Conservation (phyloP, 2,113 vertebrate species). For the Recurvirostra avosetta region DNA sequence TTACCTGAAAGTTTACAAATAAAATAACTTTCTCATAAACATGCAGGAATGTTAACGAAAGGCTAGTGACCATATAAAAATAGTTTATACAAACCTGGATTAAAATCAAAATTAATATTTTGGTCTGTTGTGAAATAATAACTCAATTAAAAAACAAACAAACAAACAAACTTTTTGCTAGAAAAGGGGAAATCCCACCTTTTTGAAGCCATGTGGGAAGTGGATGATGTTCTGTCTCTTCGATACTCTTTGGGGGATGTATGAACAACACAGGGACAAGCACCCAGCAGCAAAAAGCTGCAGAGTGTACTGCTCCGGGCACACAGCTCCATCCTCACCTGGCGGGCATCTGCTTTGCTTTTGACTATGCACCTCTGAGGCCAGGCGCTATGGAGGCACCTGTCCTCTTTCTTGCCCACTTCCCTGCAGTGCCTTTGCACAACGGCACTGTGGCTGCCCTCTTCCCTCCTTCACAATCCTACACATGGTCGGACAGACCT, state of each 20-base stretch:
- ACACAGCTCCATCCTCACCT: background rate
- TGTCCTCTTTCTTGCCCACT: background rate
- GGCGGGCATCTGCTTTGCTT: background rate
- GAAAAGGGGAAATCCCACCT: background rate
- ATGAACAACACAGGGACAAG: background rate
- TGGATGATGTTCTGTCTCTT: background rate
- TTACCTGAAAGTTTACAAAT: background rate
- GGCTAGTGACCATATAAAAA: background rate
- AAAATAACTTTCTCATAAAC: background rate
- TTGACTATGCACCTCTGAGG: background rate
- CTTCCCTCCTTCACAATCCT: background rate
- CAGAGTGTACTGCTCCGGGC: background rate
- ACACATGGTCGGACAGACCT: rapidly evolving
- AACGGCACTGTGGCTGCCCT: rapidly evolving
- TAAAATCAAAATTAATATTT: background rate
- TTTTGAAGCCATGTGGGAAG: background rate
- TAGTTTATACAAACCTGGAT: background rate
- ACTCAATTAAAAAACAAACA: background rate
- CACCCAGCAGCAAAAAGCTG: background rate
- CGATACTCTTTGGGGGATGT: background rate
- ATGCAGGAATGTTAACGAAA: background rate
- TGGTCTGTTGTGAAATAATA: background rate
- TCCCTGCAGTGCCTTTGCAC: background rate
- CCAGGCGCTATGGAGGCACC: background rate
- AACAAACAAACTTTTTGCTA: background rate